Evolutionary conservation across 2,113 vertebrate genomes (phyloP).

Genomic region (Malurus elegans): DNA sequence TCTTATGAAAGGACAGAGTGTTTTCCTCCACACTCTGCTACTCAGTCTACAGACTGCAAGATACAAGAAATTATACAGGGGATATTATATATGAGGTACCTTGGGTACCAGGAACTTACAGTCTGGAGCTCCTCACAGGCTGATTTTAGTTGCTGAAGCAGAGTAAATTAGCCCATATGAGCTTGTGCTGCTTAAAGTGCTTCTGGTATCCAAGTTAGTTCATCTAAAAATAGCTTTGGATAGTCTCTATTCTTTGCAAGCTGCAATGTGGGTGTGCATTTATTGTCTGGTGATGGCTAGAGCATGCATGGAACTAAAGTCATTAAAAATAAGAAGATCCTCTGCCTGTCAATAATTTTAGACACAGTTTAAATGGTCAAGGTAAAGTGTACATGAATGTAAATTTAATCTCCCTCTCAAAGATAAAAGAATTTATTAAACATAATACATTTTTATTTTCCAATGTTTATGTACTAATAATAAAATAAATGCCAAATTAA

Average conservation of each 20-base stretch:
- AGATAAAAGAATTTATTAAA: not conserved
- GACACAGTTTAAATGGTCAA: not conserved
- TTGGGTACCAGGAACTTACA: not conserved
- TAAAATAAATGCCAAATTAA: not conserved
- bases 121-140: not conserved
- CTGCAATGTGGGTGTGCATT: not conserved
- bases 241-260: not conserved
- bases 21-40: not conserved
- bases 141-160: not conserved
- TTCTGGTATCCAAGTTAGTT: not conserved
- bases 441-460: not conserved
- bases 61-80: not conserved
- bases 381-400: not conserved
- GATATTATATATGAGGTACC: not conserved
- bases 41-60: not conserved
- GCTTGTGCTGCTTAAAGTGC: not conserved
- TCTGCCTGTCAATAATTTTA: not conserved
- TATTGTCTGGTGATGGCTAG: not conserved
- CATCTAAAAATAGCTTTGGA: slow-evolving; percentile 12
- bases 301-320: not conserved
- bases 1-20: not conserved
- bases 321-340: not conserved
- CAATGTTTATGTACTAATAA: not conserved
- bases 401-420: not conserved
- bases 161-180: not conserved